These are phyloP conservation scores for Psix sp. DNA, from an alignment of 1,140 invertebrate genomes.

Conservation along the genomic window DNA sequence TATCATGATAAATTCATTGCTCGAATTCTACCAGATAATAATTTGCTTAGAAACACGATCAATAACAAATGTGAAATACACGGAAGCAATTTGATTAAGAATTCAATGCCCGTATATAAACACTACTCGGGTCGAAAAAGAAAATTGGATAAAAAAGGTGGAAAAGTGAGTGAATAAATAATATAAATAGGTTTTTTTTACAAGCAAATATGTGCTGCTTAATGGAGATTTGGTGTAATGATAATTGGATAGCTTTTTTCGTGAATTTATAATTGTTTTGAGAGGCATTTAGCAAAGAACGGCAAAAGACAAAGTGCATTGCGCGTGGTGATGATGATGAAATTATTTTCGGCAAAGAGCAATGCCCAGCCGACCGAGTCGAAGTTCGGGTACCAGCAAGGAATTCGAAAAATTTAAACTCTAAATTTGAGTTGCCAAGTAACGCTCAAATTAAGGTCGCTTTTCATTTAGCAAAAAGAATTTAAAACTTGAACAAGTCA, in stretches of 20 bases:
- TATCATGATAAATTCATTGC: slow-evolving; percentile 13
- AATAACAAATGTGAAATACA: slow-evolving; percentile 31
- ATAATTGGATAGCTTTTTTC: no score
- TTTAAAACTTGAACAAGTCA: no score
- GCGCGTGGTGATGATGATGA: slow-evolving; percentile 53
- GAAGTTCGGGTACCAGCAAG: slow-evolving; percentile 45
- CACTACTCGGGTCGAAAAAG: no score
- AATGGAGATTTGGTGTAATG: no score
- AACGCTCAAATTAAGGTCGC: slow-evolving; percentile 29
- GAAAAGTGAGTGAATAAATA: no score
- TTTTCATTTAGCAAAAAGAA: slow-evolving; percentile 41
- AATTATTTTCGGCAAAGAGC: slow-evolving; percentile 60
- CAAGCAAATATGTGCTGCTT: no score
- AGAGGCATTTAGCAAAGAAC: neutral
- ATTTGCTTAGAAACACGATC: slow-evolving; percentile 18
- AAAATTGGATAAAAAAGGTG: no score
- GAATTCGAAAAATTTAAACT: slow-evolving; percentile 51
- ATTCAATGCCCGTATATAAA: no score
- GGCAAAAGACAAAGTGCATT: neutral
- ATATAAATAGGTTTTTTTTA: no score
- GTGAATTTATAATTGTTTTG: neutral
- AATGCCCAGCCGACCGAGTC: slow-evolving; percentile 52
- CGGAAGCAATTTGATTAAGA: slow-evolving; percentile 39
- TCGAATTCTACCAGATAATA: slow-evolving; percentile 20
- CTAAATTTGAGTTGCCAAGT: slow-evolving; percentile 36